phyloP scores from a whole-genome alignment of 2,888 invertebrate genomes.

The Leptinotarsa peninsularis region DNA sequence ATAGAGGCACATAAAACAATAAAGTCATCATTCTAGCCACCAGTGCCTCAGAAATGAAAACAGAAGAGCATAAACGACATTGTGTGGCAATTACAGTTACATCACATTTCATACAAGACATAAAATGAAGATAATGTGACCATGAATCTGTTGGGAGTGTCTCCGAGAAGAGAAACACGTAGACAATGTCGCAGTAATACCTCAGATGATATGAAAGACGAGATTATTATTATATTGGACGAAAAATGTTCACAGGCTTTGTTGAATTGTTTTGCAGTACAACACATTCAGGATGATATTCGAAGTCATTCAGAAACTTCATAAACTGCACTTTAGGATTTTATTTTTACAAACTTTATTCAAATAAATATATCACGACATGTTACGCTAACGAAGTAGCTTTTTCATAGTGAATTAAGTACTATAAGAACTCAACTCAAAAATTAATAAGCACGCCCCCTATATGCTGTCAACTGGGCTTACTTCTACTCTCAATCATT shows the following conservation, averaged over 20 bases:
- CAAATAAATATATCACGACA: too few relatives aligned
- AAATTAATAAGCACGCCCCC: too few relatives aligned
- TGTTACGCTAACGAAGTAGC: too few relatives aligned
- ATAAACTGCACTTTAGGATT: too few relatives aligned
- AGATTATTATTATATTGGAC: constrained; percentile 39
- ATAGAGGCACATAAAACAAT: constrained; percentile 27
- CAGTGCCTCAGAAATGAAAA: constrained; percentile 40
- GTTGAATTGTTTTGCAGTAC: not conserved
- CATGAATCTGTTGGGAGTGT: constrained; percentile 48
- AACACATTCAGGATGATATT: too few relatives aligned
- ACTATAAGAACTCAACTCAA: too few relatives aligned
- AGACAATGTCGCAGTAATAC: constrained; percentile 34
- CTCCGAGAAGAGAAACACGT: constrained; percentile 39
- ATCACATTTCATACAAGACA: constrained; percentile 46
- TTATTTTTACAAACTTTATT: too few relatives aligned
- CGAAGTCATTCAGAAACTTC: too few relatives aligned
- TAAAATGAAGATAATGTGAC: constrained; percentile 43
- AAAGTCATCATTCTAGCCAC: constrained; percentile 35
- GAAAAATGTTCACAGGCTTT: constrained; percentile 9
- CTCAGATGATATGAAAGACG: constrained; percentile 30
- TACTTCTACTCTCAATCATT: too few relatives aligned
- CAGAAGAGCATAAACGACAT: constrained; percentile 41
- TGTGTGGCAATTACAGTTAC: constrained; percentile 45
- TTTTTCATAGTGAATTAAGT: too few relatives aligned
- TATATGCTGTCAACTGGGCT: too few relatives aligned